phyloP scores from a whole-genome alignment of 2,113 vertebrate species.

The Daubentonia madagascariensis region DNA sequence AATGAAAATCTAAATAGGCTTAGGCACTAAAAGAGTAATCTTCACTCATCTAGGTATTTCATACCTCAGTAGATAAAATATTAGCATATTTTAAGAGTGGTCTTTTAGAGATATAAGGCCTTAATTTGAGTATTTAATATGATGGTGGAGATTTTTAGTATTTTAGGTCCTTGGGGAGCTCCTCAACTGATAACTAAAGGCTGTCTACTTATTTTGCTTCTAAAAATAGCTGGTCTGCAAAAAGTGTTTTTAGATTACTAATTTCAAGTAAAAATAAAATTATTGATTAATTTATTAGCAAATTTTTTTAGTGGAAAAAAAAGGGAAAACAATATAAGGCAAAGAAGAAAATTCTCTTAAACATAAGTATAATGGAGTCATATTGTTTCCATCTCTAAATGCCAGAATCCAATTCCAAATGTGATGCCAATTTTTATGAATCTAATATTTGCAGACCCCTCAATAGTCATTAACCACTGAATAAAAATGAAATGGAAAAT shows the following conservation, averaged over 20 bases:
- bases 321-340: neutral
- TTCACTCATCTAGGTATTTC: neutral
- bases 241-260: neutral
- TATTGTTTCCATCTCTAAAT: neutral
- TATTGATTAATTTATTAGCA: neutral
- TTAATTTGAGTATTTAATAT: neutral
- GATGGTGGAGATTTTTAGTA: neutral
- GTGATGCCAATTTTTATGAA: neutral
- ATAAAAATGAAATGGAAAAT: constrained; percentile 15
- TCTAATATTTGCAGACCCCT: neutral
- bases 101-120: neutral
- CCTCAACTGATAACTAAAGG: neutral
- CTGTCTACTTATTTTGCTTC: neutral
- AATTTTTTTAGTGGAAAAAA: neutral
- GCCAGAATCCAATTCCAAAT: constrained; percentile 9
- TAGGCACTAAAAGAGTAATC: neutral
- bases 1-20: neutral
- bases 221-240: neutral
- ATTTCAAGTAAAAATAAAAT: constrained; percentile 11
- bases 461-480: neutral
- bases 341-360: neutral
- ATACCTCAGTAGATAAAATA: neutral
- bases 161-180: neutral
- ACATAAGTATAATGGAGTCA: neutral
- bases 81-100: neutral